Conservation (phyloP, 2,113 vertebrate genomes). For the Irena cyanogastra region DNA sequence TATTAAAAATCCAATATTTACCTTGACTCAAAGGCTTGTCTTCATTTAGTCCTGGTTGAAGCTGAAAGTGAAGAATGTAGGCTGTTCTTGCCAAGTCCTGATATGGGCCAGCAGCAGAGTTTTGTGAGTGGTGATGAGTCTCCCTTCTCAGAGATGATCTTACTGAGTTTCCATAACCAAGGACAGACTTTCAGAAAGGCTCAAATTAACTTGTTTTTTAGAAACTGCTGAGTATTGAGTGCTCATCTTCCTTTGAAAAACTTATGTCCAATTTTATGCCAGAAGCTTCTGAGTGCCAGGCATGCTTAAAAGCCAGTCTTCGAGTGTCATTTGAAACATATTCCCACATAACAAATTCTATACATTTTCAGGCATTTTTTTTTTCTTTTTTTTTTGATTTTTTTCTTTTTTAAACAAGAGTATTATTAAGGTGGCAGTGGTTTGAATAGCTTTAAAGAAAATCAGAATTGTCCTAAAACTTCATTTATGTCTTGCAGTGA, state of each 20-base stretch:
- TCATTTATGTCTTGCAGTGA: not conserved
- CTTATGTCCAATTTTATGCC: not conserved
- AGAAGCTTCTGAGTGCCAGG: not conserved
- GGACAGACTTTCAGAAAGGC: not conserved
- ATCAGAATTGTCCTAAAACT: not conserved
- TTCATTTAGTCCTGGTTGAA: conserved; percentile 49
- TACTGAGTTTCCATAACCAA: not conserved
- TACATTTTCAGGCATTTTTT: not conserved
- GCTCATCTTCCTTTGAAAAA: not conserved
- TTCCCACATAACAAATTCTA: not conserved
- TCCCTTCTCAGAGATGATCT: not conserved
- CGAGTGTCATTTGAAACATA: not conserved
- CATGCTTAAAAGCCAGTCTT: not conserved
- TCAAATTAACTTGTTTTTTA: not conserved
- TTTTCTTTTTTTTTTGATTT: not conserved
- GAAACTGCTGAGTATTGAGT: not conserved
- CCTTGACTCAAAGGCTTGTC: conserved; percentile 44
- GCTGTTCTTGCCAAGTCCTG: conserved; percentile 49
- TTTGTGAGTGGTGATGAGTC: not conserved
- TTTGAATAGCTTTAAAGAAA: not conserved
- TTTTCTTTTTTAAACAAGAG: not conserved
- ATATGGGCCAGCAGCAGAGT: not conserved
- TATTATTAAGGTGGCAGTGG: not conserved
- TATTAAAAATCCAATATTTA: conserved; percentile 56
- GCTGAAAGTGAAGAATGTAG: conserved; percentile 39